Evolutionary conservation across 2,113 vertebrate species (phyloP).

Genomic region (Nymphicus hollandicus): DNA sequence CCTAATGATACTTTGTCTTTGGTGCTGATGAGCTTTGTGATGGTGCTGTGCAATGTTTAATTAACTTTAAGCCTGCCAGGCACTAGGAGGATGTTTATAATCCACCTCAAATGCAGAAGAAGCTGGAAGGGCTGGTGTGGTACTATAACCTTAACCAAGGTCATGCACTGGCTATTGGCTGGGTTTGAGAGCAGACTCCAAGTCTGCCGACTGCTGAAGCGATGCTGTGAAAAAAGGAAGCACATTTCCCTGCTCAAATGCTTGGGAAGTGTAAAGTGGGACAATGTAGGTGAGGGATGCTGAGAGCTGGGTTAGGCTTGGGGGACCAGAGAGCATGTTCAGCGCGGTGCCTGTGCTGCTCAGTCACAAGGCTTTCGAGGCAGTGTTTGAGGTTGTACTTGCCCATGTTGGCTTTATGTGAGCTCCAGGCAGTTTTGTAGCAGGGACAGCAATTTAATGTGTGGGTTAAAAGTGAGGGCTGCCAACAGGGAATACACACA

Average conservation of each 20-base stretch:
- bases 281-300: neutral
- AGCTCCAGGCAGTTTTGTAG: neutral
- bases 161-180: neutral
- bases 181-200: neutral
- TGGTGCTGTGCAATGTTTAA: conserved; percentile 27
- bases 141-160: conserved; percentile 2
- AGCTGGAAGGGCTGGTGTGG: neutral
- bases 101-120: neutral
- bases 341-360: neutral
- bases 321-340: neutral
- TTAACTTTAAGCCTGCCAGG: conserved; percentile 56
- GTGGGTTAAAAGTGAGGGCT: neutral
- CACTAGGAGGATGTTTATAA: neutral
- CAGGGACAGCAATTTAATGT: neutral
- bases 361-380: neutral
- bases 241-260: neutral
- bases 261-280: neutral
- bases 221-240: neutral
- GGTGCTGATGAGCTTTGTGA: conserved; percentile 14
- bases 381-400: neutral
- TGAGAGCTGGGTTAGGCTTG: neutral
- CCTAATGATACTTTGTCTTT: conserved; percentile 50
- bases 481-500: neutral
- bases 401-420: neutral
- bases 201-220: neutral